Percentiles rank a stretch among this genome's conserved stretches.
These are phyloP conservation scores for Lycia hirtaria DNA, from an alignment of 2,888 invertebrate species.

Conservation along the genomic window DNA sequence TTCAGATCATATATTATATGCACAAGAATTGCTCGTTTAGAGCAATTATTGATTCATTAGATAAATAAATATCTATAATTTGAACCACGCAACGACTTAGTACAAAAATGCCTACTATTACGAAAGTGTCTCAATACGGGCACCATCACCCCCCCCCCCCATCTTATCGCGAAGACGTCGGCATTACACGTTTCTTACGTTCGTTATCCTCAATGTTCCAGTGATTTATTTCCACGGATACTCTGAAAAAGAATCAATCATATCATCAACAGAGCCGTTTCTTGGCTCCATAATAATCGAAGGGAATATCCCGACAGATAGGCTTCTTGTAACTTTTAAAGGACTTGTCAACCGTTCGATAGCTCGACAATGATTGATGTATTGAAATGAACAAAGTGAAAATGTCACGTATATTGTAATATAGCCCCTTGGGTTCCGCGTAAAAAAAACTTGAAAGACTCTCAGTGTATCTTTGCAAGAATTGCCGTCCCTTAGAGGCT, in stretches of 20 bases:
- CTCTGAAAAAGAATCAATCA: conserved; percentile 55
- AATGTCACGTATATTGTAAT: conserved; percentile 45
- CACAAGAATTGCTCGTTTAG: too few species aligned
- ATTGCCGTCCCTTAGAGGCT: conserved; percentile 26
- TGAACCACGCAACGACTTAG: too few species aligned
- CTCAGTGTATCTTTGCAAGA: conserved; percentile 10
- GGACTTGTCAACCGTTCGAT: conserved; percentile 53
- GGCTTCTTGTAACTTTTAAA: conserved; percentile 54
- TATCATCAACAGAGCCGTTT: conserved; percentile 46
- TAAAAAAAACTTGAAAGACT: conserved; percentile 14
- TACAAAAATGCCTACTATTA: too few species aligned
- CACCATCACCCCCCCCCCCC: conserved; percentile 3
- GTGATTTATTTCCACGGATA: conserved; percentile 42
- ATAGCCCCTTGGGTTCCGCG: conserved; percentile 12
- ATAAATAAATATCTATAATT: too few species aligned
- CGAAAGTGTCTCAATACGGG: neutral
- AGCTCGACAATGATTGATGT: conserved; percentile 61
- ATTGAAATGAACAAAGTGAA: conserved; percentile 54
- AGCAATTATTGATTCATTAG: too few species aligned
- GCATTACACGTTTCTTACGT: conserved; percentile 33
- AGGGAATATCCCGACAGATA: conserved; percentile 57
- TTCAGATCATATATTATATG: too few species aligned
- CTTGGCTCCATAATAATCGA: conserved; percentile 54
- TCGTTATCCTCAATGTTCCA: conserved; percentile 39
- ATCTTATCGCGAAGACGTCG: conserved; percentile 27